phyloP scores from a whole-genome alignment of 1,140 invertebrate species.

The Spodoptera litura region DNA sequence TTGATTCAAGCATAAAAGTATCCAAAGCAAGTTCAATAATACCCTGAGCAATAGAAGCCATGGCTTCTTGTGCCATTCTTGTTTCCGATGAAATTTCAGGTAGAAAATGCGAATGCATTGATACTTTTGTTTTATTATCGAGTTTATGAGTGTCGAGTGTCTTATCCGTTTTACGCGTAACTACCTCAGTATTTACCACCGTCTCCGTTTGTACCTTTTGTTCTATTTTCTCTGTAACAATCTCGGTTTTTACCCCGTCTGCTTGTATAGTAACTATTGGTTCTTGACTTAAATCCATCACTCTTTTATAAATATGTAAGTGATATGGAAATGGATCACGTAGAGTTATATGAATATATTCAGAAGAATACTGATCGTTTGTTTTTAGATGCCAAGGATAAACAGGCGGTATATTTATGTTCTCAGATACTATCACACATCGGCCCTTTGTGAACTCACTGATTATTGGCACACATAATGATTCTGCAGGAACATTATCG shows the following conservation, averaged over 20 bases:
- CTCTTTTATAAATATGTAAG: slow-evolving; percentile 65
- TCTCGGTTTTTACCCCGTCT: slow-evolving; percentile 50
- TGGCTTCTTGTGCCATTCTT: slow-evolving; percentile 29
- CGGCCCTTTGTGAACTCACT: slow-evolving; percentile 49
- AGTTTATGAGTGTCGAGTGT: no score
- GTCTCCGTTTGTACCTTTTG: slow-evolving; percentile 45
- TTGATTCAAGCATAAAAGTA: slow-evolving; percentile 68
- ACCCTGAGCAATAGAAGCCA: slow-evolving; percentile 55
- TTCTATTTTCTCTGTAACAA: slow-evolving; percentile 54
- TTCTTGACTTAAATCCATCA: slow-evolving; percentile 53
- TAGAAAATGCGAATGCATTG: neutral
- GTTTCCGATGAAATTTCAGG: slow-evolving; percentile 15
- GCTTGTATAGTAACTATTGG: slow-evolving; percentile 51
- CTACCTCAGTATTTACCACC: slow-evolving; percentile 53
- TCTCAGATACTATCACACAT: slow-evolving; percentile 59
- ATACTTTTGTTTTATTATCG: neutral
- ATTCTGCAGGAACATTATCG: slow-evolving; percentile 51
- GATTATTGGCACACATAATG: slow-evolving; percentile 61
- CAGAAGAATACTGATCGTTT: slow-evolving; percentile 60
- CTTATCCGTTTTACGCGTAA: slow-evolving; percentile 47
- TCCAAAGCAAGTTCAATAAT: slow-evolving; percentile 66
- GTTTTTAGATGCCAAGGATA: slow-evolving; percentile 71
- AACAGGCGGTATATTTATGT: slow-evolving; percentile 62
- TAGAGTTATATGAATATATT: slow-evolving; percentile 56
- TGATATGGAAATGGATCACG: slow-evolving; percentile 63